phyloP scores from a whole-genome alignment of 1,140 invertebrate genomes.

The Drosophila ficusphila region DNA sequence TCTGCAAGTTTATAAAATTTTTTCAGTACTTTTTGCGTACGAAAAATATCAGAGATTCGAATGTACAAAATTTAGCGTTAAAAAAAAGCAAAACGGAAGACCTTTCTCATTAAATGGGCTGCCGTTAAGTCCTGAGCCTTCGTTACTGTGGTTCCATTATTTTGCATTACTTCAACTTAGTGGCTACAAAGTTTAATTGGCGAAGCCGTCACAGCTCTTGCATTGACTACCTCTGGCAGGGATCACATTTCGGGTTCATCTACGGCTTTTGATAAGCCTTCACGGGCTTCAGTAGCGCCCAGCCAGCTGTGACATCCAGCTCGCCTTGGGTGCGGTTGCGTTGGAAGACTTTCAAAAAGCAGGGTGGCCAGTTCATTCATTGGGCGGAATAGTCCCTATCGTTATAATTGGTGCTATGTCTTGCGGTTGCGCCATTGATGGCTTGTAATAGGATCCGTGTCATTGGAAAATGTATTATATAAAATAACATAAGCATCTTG shows the following conservation, averaged over 20 bases:
- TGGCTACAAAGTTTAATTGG: slow-evolving; percentile 25
- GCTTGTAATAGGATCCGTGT: slow-evolving; percentile 7
- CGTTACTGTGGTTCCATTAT: slow-evolving; percentile 5
- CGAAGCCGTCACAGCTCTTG: neutral
- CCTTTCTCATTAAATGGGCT: slow-evolving; percentile 20
- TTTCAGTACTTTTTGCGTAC: too few species aligned
- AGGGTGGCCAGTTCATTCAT: neutral
- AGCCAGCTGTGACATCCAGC: slow-evolving; percentile 28
- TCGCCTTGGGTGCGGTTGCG: slow-evolving; percentile 35
- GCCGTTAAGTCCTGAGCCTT: neutral
- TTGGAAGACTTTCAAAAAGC: neutral
- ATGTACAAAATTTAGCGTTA: slow-evolving; percentile 22
- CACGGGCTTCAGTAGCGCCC: slow-evolving; percentile 22
- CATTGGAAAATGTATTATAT: slow-evolving; percentile 18
- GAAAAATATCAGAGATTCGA: too few species aligned
- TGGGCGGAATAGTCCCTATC: neutral
- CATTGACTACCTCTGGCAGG: neutral
- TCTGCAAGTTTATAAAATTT: too few species aligned
- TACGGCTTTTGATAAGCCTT: slow-evolving; percentile 10
- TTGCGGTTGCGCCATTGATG: slow-evolving; percentile 28
- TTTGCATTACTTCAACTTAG: slow-evolving; percentile 3
- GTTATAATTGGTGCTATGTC: neutral
- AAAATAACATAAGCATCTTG: slow-evolving; percentile 14
- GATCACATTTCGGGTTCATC: slow-evolving; percentile 55
- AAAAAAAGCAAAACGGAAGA: too few species aligned